Base-by-base conservation (phyloP, 2,797 vertebrate genomes). In the Coregonus sp. region DNA sequence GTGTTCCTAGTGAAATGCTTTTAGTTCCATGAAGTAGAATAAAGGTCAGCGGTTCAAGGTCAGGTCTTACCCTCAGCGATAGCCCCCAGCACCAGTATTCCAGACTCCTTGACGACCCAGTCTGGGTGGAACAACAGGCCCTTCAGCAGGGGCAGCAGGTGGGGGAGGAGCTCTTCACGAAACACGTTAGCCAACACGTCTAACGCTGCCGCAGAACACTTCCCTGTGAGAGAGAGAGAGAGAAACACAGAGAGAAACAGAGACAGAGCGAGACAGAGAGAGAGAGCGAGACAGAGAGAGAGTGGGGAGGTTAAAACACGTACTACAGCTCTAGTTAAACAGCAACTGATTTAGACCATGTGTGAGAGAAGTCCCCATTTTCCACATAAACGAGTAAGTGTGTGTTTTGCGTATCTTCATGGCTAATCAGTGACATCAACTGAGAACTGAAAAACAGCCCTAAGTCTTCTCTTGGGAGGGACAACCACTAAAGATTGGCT, bases 81-180 rank as follows among this genome's bases (percentile, higher is more conserved):
- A 66, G 97, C 97, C 0, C 97, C 97, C 75, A 98, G 91, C 18
- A 98, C 97, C 4, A 98, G 92, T 80, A 98, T 98, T 51, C 97
- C 97, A 0, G 97, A 98, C 87, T 98, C 97, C 80, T 98, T 98
- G 86, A 97, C 94, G 77, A 98, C 97, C 97, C 97, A 98, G 89
- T 98, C 97, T 0, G 95, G 97, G 86, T 97, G 97, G 88, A 98
- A 98, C 1, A 98, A 95, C 50, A 98, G 92, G 71, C 95, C 97
- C 87, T 98, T 98, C 16, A 98, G 95, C 72, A 98, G 91, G 0
- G 96, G 97, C 0, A 98, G 93, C 1, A 98, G 92, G 76, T 98
- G 97, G 0, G 96, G 97, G 4, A 98, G 94, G 79, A 97, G 82
- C 54, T 97, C 96, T 31, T 97, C 96, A 54, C 96, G 94, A 75